A percentile compares a stretch with the other conserved stretches of the same genome.
phyloP scores from a whole-genome alignment of 2,113 vertebrate species.

The Hipposideros armiger region DNA sequence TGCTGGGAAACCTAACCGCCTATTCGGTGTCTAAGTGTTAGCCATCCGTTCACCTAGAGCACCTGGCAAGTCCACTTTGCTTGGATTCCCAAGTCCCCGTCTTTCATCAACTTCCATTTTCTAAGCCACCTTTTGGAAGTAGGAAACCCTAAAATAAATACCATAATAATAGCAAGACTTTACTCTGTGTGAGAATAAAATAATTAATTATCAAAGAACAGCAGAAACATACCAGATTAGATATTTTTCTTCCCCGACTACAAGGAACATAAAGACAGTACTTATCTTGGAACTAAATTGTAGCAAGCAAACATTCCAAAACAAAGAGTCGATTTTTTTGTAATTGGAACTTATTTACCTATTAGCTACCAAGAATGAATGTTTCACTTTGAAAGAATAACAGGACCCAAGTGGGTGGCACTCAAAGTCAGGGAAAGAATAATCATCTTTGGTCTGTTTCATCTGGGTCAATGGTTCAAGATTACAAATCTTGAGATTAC shows the following conservation, averaged over 20 bases:
- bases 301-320: constrained; percentile 2
- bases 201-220: constrained; percentile 16
- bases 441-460: background rate
- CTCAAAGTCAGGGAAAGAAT: background rate
- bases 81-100: background rate
- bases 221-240: background rate
- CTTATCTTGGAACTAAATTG: background rate
- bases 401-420: background rate
- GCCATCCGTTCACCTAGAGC: background rate
- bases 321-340: background rate
- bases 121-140: background rate
- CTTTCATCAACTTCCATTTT: background rate
- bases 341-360: background rate
- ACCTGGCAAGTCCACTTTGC: background rate
- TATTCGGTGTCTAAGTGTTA: background rate
- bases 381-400: background rate
- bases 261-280: background rate
- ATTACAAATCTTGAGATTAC: background rate
- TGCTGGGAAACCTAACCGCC: constrained; percentile 16
- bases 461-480: background rate
- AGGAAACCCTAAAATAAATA: background rate
- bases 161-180: background rate
- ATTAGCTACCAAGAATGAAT: background rate
- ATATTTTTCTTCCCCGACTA: background rate
- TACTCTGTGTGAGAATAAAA: constrained; percentile 28